phyloP scores from a whole-genome alignment of 2,113 vertebrate genomes.

The Nannospalax galili region DNA sequence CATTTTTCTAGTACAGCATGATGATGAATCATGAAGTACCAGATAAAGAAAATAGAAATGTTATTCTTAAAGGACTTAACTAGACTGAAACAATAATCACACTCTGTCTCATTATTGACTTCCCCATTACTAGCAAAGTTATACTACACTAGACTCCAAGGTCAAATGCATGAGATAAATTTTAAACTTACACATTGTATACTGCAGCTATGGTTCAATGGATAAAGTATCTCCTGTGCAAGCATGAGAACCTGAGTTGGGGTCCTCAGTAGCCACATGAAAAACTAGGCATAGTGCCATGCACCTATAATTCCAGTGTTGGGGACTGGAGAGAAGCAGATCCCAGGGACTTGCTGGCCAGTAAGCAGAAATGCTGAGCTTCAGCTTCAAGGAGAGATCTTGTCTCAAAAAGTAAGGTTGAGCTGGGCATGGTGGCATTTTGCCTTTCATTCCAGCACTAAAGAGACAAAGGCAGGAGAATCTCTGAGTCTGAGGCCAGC shows the following conservation, averaged over 20 bases:
- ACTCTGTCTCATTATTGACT: background rate
- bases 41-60: background rate
- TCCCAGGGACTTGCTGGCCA: background rate
- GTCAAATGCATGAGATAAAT: background rate
- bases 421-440: no score
- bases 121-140: background rate
- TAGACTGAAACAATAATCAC: background rate
- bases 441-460: no score
- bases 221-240: no score
- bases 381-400: no score
- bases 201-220: background rate
- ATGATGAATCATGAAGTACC: background rate
- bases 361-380: no score
- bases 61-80: background rate
- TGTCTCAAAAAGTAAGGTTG: background rate
- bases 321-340: background rate
- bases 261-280: rapidly evolving
- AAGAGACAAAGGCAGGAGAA: no score
- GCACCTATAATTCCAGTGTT: background rate
- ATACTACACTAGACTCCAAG: background rate
- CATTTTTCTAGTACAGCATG: background rate
- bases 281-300: background rate
- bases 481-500: no score
- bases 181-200: background rate
- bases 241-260: no score